A percentile compares a stretch with the other conserved stretches of the same genome.
Evolutionary conservation across 1,140 invertebrate species (phyloP).

Genomic region (Pogonognathellus flavescens): DNA sequence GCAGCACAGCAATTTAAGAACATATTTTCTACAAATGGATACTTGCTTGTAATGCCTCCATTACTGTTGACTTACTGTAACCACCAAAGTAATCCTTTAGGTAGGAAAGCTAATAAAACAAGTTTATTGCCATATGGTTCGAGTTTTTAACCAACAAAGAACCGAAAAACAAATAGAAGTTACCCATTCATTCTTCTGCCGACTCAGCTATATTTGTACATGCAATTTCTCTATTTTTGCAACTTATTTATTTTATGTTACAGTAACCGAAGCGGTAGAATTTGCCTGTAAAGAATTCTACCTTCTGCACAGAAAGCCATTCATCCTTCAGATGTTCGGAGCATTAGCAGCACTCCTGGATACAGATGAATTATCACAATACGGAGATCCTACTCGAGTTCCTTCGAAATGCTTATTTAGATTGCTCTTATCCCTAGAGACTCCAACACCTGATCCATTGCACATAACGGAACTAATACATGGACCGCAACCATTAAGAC

Average conservation of each 20-base stretch:
- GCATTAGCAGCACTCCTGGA: constrained; percentile 96
- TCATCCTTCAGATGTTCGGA: constrained; percentile 99
- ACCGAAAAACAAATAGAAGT: too few relatives aligned
- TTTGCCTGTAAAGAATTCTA: constrained; percentile 99
- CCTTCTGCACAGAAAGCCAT: constrained; percentile 97
- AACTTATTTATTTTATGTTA: constrained; percentile 58
- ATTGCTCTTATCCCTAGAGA: constrained; percentile 90
- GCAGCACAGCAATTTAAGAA: constrained; percentile 99
- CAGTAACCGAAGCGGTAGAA: constrained; percentile 95
- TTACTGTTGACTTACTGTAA: constrained; percentile 96
- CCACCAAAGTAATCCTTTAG: constrained; percentile 89
- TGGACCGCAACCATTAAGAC: constrained; percentile 95
- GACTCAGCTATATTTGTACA: neutral
- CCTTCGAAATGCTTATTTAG: constrained; percentile 92
- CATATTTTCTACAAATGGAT: constrained; percentile 98
- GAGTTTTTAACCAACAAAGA: neutral
- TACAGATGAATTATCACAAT: constrained; percentile 87
- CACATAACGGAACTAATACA: constrained; percentile 95
- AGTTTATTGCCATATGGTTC: constrained; percentile 4
- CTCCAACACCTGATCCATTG: constrained; percentile 91
- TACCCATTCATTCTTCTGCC: neutral
- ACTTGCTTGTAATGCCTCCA: constrained; percentile 97
- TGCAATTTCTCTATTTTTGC: neutral
- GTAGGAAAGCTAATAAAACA: constrained; percentile 24
- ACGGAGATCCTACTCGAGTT: constrained; percentile 78